These are phyloP conservation scores for Anser brachyrhynchus DNA, from an alignment of 2,113 vertebrate species.

Conservation along the genomic window DNA sequence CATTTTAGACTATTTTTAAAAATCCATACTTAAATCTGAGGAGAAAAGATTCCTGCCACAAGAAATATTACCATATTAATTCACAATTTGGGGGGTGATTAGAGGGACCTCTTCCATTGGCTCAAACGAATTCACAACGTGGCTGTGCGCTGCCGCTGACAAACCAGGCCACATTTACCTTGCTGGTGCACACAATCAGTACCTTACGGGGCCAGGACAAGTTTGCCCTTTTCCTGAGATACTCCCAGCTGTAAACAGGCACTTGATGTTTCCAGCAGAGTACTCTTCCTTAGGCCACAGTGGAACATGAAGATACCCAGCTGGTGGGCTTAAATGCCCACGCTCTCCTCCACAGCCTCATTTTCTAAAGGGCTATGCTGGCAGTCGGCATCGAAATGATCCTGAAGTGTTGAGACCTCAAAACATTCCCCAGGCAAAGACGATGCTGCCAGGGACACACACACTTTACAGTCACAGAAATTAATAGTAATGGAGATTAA, in stretches of 20 bases:
- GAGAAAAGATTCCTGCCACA: not conserved
- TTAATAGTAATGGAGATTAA: not conserved
- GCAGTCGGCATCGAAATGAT: not conserved
- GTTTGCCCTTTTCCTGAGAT: not conserved
- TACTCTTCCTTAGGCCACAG: not conserved
- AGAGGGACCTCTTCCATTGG: not conserved
- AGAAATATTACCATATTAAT: not conserved
- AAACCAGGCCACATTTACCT: not conserved
- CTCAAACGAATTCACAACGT: not conserved
- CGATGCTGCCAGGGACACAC: accelerated
- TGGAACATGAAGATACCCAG: accelerated
- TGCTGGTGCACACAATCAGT: accelerated
- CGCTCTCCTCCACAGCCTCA: accelerated
- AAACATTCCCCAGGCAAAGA: not conserved
- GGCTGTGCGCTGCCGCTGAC: not conserved
- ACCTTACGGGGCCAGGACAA: not conserved
- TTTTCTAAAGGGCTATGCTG: accelerated
- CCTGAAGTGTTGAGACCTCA: accelerated
- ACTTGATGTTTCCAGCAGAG: not conserved
- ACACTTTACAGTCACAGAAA: not conserved
- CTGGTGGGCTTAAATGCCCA: accelerated
- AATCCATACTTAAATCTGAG: accelerated
- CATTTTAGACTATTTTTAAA: not conserved
- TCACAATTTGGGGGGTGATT: not conserved
- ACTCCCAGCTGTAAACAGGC: not conserved